phyloP scores from a whole-genome alignment of 2,797 vertebrate species.

The Pelodytes ibericus region DNA sequence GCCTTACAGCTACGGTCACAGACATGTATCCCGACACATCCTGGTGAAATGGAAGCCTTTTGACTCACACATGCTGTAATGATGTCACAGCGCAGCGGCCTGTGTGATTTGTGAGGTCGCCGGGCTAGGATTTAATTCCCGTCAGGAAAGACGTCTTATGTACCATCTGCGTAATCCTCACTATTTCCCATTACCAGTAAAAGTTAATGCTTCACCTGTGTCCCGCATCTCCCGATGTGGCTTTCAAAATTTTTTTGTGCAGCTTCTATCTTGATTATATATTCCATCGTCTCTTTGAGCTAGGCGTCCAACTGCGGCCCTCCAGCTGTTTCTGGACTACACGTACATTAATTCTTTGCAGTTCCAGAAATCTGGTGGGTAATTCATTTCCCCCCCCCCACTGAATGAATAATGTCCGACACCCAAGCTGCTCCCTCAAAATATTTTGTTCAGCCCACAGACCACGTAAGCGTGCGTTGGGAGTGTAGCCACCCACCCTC shows the following conservation, averaged over 20 bases:
- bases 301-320: too few species aligned
- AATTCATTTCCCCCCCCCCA: too few species aligned
- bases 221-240: background rate
- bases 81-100: constrained; percentile 22
- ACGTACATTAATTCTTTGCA: too few species aligned
- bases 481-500: too few species aligned
- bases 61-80: constrained; percentile 50
- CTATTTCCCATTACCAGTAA: background rate
- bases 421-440: too few species aligned
- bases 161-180: background rate
- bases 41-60: background rate
- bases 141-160: background rate
- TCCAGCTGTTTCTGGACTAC: too few species aligned
- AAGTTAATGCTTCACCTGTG: background rate
- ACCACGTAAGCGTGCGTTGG: too few species aligned
- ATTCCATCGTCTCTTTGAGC: background rate
- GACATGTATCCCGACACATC: constrained; percentile 1
- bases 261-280: too few species aligned
- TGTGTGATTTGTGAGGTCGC: constrained; percentile 56
- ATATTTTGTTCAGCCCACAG: too few species aligned
- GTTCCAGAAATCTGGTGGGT: too few species aligned
- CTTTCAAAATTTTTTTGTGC: background rate
- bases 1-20: background rate
- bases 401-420: too few species aligned
- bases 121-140: constrained; percentile 34